Percentiles rank a stretch among this genome's conserved stretches.
These are phyloP conservation scores for Galeruca laticollis DNA, from an alignment of 2,888 invertebrate genomes.

Conservation along the genomic window DNA sequence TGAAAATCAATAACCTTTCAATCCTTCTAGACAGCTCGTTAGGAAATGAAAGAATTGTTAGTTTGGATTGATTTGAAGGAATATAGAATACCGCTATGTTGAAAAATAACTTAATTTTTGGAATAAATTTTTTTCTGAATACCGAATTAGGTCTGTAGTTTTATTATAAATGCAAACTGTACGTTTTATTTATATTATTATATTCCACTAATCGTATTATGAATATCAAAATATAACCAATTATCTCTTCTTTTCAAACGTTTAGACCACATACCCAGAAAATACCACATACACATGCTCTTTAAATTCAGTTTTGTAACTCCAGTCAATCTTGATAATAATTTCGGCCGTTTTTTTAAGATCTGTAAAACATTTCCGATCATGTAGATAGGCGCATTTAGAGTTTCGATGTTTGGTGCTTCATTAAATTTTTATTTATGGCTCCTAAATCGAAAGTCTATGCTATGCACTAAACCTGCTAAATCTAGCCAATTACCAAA, in stretches of 20 bases:
- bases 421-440: constrained; percentile 38
- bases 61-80: constrained; percentile 17
- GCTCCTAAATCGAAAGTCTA: constrained; percentile 29
- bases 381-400: constrained; percentile 24
- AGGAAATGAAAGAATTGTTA: constrained; percentile 11
- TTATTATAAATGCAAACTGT: neutral
- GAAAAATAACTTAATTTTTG: constrained; percentile 1
- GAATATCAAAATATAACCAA: too few relatives aligned
- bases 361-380: constrained; percentile 36
- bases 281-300: constrained; percentile 34
- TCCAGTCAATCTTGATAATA: constrained; percentile 17
- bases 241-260: neutral
- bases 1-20: constrained; percentile 33
- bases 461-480: constrained; percentile 38
- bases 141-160: too few relatives aligned
- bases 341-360: constrained; percentile 27
- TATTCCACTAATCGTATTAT: too few relatives aligned
- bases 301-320: constrained; percentile 21
- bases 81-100: constrained; percentile 8
- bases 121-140: neutral
- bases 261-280: constrained; percentile 38
- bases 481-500: constrained; percentile 44
- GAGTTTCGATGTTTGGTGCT: constrained; percentile 28
- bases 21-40: constrained; percentile 34
- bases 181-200: too few relatives aligned